Conservation (phyloP, 2,797 vertebrate genomes). For the Galaxias olidus region DNA sequence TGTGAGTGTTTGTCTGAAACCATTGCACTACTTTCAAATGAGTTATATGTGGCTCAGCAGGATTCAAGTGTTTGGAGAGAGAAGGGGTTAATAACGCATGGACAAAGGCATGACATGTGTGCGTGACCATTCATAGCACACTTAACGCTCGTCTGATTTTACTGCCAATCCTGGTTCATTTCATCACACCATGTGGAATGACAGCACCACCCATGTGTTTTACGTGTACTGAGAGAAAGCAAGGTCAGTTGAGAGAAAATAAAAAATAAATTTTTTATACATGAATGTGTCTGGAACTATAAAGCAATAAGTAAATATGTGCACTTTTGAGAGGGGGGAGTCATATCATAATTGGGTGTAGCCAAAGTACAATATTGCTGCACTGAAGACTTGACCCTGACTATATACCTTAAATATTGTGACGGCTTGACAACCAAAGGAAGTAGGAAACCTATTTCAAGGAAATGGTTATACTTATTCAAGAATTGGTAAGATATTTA, state of each 20-base stretch:
- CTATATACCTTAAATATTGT: constrained; percentile 65
- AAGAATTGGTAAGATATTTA: constrained; percentile 51
- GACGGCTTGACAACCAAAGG: constrained; percentile 67
- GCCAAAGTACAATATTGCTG: neutral
- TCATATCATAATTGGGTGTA: neutral
- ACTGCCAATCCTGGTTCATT: neutral
- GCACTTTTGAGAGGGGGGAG: no score
- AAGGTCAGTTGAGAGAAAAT: neutral
- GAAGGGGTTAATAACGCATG: constrained; percentile 10
- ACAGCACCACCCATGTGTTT: neutral
- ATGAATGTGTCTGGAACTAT: neutral
- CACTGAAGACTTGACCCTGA: constrained; percentile 32
- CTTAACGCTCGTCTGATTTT: constrained; percentile 10
- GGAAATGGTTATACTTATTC: constrained; percentile 47
- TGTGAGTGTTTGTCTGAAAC: neutral
- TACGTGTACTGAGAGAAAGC: neutral
- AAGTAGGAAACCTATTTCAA: constrained; percentile 75
- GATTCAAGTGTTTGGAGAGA: neutral
- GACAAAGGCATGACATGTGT: neutral
- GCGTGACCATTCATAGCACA: neutral
- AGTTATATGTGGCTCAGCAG: no score
- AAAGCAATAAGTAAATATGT: no score
- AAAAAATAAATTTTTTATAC: neutral
- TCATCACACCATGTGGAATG: neutral
- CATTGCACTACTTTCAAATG: neutral